These are phyloP conservation scores for Triplophysa rosa DNA, from an alignment of 2,113 vertebrate species.

Conservation along the genomic window DNA sequence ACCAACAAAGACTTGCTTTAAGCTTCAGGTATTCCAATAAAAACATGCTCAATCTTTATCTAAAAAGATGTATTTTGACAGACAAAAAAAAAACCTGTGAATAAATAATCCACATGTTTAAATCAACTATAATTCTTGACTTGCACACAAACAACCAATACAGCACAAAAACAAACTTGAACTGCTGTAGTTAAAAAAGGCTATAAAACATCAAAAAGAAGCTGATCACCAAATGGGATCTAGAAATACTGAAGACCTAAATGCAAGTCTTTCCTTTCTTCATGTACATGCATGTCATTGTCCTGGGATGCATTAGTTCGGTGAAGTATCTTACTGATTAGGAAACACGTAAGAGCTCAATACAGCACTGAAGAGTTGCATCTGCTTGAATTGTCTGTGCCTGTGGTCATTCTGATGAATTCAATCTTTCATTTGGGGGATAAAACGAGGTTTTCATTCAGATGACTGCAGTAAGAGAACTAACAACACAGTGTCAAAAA, in stretches of 20 bases:
- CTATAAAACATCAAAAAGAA: conserved; percentile 24
- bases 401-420: conserved; percentile 67
- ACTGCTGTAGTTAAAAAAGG: neutral
- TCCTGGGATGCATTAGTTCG: neutral
- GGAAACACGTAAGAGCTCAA: conserved; percentile 70
- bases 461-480: conserved; percentile 76
- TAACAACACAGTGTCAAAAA: conserved; percentile 69
- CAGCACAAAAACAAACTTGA: neutral
- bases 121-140: neutral
- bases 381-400: conserved; percentile 65
- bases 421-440: conserved; percentile 65
- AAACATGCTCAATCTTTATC: conserved; percentile 6
- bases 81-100: neutral
- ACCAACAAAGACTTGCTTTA: conserved; percentile 53
- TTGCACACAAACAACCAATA: neutral
- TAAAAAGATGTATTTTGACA: neutral
- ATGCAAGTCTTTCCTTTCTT: conserved; percentile 75
- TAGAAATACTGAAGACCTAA: conserved; percentile 71
- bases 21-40: conserved; percentile 41
- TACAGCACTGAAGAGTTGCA: conserved; percentile 69
- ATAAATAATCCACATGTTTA: neutral
- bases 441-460: conserved; percentile 34
- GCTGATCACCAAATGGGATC: neutral
- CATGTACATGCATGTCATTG: conserved; percentile 31
- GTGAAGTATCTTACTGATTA: conserved; percentile 59